A percentile compares a stretch with the other conserved stretches of the same genome.
phyloP scores from a whole-genome alignment of 2,888 invertebrate genomes.

The Xanthorhoe designata region DNA sequence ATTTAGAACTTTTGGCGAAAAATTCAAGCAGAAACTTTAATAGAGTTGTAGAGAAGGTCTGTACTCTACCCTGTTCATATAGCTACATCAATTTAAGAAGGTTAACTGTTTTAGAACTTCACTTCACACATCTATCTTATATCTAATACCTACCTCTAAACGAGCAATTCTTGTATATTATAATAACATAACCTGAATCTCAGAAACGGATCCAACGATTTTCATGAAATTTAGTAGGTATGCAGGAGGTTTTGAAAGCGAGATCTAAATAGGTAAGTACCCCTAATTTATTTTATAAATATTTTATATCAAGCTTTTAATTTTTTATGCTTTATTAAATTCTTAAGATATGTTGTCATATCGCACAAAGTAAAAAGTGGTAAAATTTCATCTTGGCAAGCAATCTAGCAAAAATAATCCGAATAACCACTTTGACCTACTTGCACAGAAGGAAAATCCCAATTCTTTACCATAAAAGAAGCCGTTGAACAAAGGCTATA shows the following conservation, averaged over 20 bases:
- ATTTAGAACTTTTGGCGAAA: slow-evolving; percentile 26
- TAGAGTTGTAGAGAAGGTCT: neutral
- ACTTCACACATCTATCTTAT: too few relatives aligned
- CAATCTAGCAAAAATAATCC: neutral
- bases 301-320: too few relatives aligned
- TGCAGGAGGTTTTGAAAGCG: too few relatives aligned
- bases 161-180: too few relatives aligned
- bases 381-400: neutral
- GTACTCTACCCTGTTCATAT: neutral
- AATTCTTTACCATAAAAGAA: slow-evolving; percentile 4
- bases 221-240: too few relatives aligned
- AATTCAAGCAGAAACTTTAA: slow-evolving; percentile 20
- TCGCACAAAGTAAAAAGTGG: neutral
- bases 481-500: slow-evolving; percentile 12
- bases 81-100: neutral
- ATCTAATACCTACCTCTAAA: too few relatives aligned
- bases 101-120: neutral
- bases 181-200: too few relatives aligned
- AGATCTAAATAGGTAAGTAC: too few relatives aligned
- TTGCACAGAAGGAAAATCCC: neutral
- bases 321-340: too few relatives aligned
- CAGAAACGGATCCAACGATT: too few relatives aligned
- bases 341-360: too few relatives aligned
- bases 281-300: too few relatives aligned
- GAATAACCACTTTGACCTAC: slow-evolving; percentile 1